These are phyloP conservation scores for Phrynosoma blainvillii DNA, from an alignment of 2,113 vertebrate genomes.

Conservation along the genomic window DNA sequence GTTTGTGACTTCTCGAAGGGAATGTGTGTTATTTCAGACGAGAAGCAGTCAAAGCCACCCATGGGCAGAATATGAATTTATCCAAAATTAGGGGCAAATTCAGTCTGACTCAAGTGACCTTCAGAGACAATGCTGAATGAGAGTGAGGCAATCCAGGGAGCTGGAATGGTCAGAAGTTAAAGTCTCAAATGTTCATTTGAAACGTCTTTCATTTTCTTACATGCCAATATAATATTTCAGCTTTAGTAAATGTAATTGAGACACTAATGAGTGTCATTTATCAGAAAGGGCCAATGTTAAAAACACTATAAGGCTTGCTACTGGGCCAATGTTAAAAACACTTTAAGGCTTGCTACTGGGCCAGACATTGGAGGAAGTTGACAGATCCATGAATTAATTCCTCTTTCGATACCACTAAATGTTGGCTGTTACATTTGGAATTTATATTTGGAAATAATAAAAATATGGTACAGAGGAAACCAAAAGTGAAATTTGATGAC, in stretches of 20 bases:
- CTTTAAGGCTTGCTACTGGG: background rate
- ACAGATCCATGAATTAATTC: constrained; percentile 2
- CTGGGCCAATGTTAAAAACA: constrained; percentile 1
- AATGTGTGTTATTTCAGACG: background rate
- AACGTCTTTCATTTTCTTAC: constrained; percentile 16
- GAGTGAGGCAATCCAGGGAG: background rate
- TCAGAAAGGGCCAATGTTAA: background rate
- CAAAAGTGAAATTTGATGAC: too few species aligned
- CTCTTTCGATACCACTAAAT: background rate
- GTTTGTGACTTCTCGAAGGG: background rate
- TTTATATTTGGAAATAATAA: background rate
- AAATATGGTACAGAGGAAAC: too few species aligned
- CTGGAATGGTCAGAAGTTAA: background rate
- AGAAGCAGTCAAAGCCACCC: background rate
- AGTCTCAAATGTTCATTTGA: background rate
- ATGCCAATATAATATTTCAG: constrained; percentile 21
- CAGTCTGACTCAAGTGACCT: background rate
- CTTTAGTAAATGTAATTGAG: fast-evolving
- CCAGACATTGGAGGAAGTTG: background rate
- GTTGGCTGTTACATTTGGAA: background rate
- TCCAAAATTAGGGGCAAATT: background rate
- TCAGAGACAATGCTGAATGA: background rate
- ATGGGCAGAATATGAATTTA: background rate
- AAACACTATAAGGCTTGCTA: background rate
- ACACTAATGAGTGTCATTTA: background rate